Evolutionary conservation across 2,888 invertebrate species (phyloP), one percentile per base, ranked within the genome.

Genomic region (Antheraea assamensis): DNA sequence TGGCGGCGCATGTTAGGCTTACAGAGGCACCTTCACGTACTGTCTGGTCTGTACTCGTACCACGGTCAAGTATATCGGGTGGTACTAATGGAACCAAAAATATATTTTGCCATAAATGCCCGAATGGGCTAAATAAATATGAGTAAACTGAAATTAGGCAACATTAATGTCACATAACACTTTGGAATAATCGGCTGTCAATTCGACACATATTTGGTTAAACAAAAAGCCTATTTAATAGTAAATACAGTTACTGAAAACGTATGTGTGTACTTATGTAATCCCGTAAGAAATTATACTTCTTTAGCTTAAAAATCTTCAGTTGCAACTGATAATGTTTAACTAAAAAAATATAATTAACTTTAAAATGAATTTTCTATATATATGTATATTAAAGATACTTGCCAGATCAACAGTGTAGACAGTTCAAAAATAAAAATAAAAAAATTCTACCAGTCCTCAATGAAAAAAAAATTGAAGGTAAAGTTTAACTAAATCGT

Each of bases 21-120:
- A 98, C 97, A 79, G 98, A 97, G 72, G 97, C 97, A 24, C 98
- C 98, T 92, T 99, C 98, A 64, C 97, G 95, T 71, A 97, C 97
- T 52, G 97, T 97, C 96, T 98, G 97, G 89, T 98, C 98, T 4
- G 97, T 96, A 85, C 97, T 97, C 64, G 98, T 97, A 72, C 97
- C 96, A 80, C 97, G 96, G 90, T 98, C 98, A 84, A 98, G 92
- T 84, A 98, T 98, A 88, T 98, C 97, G 68, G 98, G 98, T 72
- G 98, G 97, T 75, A 98, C 98, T 97, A 90, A 61, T 49, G 61
- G 73, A 74, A 71, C 27, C 73, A 77, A 68, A 74, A 75, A 75
- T 75, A 78, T 75, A 74, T 13, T 8, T 75, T 27, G 72, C 73
- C 27, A 27, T 64, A 30, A 30, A 71, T 70, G 72, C 27, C 35